phyloP scores from a whole-genome alignment of 2,797 vertebrate species.

The Phylloscopus collybita region DNA sequence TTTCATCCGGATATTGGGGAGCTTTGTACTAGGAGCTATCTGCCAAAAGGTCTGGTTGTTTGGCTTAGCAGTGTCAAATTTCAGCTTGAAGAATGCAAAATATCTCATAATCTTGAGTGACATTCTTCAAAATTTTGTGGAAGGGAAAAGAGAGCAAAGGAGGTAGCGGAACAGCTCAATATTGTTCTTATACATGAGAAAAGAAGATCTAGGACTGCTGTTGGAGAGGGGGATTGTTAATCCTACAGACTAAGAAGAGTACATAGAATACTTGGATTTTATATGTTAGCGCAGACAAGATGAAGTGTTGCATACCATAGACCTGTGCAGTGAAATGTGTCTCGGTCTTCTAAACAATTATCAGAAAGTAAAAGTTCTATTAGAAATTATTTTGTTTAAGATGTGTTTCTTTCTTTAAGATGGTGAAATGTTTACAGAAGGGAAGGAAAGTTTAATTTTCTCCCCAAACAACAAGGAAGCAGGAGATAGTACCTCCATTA shows the following conservation, averaged over 20 bases:
- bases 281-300: neutral
- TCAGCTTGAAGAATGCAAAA: constrained; percentile 47
- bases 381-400: neutral
- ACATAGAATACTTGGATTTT: neutral
- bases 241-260: neutral
- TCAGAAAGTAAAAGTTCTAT: neutral
- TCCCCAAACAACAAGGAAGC: neutral
- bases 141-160: neutral
- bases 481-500: neutral
- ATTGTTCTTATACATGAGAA: neutral
- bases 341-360: neutral
- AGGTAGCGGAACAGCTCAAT: neutral
- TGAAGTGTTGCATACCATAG: neutral
- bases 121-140: constrained; percentile 19
- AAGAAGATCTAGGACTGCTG: neutral
- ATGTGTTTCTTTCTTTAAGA: neutral
- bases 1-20: neutral
- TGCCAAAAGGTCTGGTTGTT: neutral
- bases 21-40: neutral
- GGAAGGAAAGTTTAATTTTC: neutral
- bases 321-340: neutral
- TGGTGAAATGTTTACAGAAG: neutral
- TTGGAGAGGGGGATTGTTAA: neutral
- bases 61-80: constrained; percentile 39
- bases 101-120: constrained; percentile 12